A percentile compares a stretch with the other conserved stretches of the same genome.
phyloP scores from a whole-genome alignment of 2,888 invertebrate genomes.

The Chrysina gloriosa region DNA sequence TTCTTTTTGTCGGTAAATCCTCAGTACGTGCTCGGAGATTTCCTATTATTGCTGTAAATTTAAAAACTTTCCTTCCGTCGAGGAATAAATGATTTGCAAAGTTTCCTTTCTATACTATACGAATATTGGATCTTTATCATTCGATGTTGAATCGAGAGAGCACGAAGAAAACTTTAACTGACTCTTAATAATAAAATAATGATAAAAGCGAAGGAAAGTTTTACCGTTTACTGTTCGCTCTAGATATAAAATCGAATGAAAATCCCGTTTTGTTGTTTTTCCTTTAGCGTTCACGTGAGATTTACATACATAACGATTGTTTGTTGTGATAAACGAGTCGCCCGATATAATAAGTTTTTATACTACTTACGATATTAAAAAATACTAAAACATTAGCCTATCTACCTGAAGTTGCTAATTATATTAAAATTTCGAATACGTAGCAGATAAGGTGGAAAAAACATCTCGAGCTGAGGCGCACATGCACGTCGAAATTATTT shows the following conservation, averaged over 20 bases:
- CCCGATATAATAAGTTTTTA: too few relatives aligned
- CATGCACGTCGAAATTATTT: slow-evolving; percentile 6
- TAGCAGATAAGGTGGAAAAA: background rate
- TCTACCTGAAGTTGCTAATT: too few relatives aligned
- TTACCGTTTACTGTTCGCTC: background rate
- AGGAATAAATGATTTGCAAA: slow-evolving; percentile 19
- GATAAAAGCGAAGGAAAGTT: slow-evolving; percentile 13
- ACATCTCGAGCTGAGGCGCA: background rate
- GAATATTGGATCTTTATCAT: slow-evolving; percentile 24
- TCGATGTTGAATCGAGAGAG: background rate
- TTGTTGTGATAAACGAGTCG: slow-evolving; percentile 10
- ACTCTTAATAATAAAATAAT: slow-evolving; percentile 24
- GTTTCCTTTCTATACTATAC: background rate
- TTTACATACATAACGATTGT: slow-evolving; percentile 26
- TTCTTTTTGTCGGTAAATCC: too few relatives aligned
- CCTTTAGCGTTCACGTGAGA: background rate
- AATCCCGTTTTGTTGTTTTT: slow-evolving; percentile 17
- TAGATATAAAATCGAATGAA: background rate
- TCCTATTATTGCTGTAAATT: slow-evolving; percentile 2
- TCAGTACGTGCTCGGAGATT: background rate
- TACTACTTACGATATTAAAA: too few relatives aligned
- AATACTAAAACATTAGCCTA: too few relatives aligned
- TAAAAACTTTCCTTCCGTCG: slow-evolving; percentile 6
- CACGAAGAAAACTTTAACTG: slow-evolving; percentile 15
- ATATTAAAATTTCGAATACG: too few relatives aligned